Evolutionary conservation across 2,888 invertebrate species (phyloP), one percentile per base, ranked within the genome.

Genomic region (Brachylomia viminalis): DNA sequence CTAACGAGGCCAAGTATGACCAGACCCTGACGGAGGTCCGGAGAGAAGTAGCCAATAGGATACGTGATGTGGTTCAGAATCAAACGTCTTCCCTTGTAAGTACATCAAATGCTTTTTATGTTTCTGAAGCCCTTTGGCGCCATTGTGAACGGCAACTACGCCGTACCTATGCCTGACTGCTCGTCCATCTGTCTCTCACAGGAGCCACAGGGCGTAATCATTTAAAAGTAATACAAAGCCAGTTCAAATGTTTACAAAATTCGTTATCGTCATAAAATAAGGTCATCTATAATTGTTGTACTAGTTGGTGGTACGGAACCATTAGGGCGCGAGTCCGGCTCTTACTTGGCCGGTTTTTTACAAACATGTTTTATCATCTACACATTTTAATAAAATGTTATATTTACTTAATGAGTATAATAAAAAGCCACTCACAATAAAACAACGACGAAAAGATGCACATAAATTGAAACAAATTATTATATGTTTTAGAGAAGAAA

Each of bases 1-100:
- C 94, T 23, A 84, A 90, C 64, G 95, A 95, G 83, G 90, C 89
- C 20, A 91, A 90, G 7, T 90, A 91, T 49, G 93, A 93, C 73
- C 90, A 90, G 62, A 93, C 91, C 38, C 83, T 95, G 33, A 89
- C 90, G 1, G 89, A 90, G 5, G 88, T 94, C 0, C 87, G 95
- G 54, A 88, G 83, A 77, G 90, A 91, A 5, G 80, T 95, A 5
- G 92, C 93, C 0, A 73, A 82, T 7, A 90, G 79, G 75, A 91
- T 95, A 81, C 90, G 90, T 23, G 85, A 88, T 45, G 77, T 88
- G 2, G 45, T 82, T 5, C 87, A 83, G 5, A 92, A 93, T 68
- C 87, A 90, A 75, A 89, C 91, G 8, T 61, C 89, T 45, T 79
- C 90, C 70, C 74, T 90, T 86, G 94, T 94, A 86, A 86, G 87